Conservation (phyloP, 2,888 invertebrate genomes). For the Caradrina kadenii region DNA sequence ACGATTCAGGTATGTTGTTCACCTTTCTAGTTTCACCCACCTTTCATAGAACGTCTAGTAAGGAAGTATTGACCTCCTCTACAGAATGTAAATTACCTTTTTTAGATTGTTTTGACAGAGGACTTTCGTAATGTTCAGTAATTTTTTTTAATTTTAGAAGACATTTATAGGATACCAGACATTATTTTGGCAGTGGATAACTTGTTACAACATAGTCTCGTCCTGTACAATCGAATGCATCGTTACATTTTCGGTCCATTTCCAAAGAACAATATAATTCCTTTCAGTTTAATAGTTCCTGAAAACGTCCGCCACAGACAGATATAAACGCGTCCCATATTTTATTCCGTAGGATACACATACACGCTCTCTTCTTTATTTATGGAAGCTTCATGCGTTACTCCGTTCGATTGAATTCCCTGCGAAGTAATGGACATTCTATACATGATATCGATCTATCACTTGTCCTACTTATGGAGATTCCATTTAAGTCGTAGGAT, state of each 20-base stretch:
- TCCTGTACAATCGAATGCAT: background rate
- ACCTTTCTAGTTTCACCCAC: background rate
- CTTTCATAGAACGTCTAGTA: slow-evolving; percentile 8
- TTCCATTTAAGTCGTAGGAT: background rate
- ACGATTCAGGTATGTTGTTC: slow-evolving; percentile 90
- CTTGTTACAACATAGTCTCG: background rate
- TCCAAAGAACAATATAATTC: slow-evolving; percentile 52
- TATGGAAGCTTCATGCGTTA: slow-evolving; percentile 44
- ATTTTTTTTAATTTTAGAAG: background rate
- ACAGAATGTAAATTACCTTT: slow-evolving; percentile 2
- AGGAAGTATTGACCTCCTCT: background rate
- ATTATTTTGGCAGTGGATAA: background rate
- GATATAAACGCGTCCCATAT: slow-evolving; percentile 52
- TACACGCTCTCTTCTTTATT: slow-evolving; percentile 49
- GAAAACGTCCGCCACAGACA: slow-evolving; percentile 44
- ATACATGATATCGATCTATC: slow-evolving; percentile 53
- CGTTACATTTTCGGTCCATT: slow-evolving; percentile 19
- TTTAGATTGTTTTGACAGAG: slow-evolving; percentile 2
- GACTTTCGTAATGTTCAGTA: slow-evolving; percentile 12
- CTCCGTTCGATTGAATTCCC: slow-evolving; percentile 33
- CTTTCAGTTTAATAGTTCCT: slow-evolving; percentile 56
- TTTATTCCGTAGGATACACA: slow-evolving; percentile 47
- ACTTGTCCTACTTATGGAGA: slow-evolving; percentile 37
- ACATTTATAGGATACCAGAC: background rate
- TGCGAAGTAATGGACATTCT: slow-evolving; percentile 32